These are phyloP conservation scores for Chloropsis hardwickii DNA, from an alignment of 2,113 vertebrate genomes.

Conservation along the genomic window DNA sequence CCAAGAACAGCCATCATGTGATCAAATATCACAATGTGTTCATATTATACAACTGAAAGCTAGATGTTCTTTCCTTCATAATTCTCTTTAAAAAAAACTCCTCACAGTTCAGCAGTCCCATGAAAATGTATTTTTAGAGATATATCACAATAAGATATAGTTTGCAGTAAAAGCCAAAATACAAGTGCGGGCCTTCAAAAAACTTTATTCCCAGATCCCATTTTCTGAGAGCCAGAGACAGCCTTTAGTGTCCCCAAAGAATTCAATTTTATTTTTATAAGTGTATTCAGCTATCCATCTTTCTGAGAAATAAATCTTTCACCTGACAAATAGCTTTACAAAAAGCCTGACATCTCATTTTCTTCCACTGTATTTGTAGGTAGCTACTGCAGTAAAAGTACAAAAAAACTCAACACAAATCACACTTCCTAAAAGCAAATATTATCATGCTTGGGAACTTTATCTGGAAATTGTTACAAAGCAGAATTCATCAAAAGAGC, in stretches of 20 bases:
- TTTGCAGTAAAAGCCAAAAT: neutral
- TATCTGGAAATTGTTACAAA: neutral
- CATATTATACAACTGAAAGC: neutral
- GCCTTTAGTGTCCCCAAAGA: neutral
- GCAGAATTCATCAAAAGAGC: neutral
- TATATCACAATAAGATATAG: neutral
- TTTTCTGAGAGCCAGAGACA: neutral
- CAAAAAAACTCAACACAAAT: neutral
- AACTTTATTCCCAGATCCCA: neutral
- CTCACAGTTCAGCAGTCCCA: neutral
- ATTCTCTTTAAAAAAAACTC: neutral
- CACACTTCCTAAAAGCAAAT: neutral
- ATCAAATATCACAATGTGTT: neutral
- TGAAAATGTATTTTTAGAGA: neutral
- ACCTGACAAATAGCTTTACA: neutral
- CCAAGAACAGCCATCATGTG: neutral
- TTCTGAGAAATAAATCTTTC: neutral
- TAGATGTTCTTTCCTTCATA: neutral
- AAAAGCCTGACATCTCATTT: neutral
- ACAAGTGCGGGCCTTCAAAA: neutral
- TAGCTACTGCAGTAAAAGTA: neutral
- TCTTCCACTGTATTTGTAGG: neutral
- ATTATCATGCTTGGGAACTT: neutral
- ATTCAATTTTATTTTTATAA: neutral
- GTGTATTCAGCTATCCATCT: neutral